These are phyloP conservation scores for Netelia inedita DNA, from an alignment of 2,888 invertebrate species.

Conservation along the genomic window DNA sequence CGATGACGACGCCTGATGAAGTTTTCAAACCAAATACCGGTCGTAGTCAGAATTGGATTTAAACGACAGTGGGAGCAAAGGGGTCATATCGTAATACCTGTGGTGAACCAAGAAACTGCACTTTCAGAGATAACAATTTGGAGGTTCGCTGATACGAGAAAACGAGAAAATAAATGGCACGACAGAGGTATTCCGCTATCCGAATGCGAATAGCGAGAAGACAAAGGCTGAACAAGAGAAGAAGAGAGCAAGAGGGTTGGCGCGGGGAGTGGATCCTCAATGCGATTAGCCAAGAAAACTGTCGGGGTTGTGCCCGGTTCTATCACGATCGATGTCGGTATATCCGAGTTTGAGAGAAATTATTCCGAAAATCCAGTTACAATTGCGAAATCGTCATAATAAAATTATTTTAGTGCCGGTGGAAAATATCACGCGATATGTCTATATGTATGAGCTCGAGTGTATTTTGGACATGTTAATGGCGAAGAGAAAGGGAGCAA, in stretches of 20 bases:
- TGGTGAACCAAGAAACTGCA: constrained; percentile 22
- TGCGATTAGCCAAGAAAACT: constrained; percentile 59
- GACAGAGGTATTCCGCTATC: neutral
- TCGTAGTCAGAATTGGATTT: constrained; percentile 40
- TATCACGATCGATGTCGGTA: neutral
- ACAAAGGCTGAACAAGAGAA: neutral
- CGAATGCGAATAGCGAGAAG: neutral
- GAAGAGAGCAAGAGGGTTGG: neutral
- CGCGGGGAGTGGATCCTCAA: neutral
- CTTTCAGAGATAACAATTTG: constrained; percentile 50
- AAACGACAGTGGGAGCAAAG: neutral
- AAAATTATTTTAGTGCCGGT: constrained; percentile 52
- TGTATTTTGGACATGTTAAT: constrained; percentile 37
- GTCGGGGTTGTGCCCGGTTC: constrained; percentile 2
- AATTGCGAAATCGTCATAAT: constrained; percentile 59
- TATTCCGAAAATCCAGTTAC: constrained; percentile 59
- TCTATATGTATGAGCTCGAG: neutral
- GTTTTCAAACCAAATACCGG: neutral
- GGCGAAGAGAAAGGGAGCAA: constrained; percentile 32
- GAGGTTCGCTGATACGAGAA: constrained; percentile 49
- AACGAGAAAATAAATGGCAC: constrained; percentile 33
- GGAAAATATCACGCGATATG: constrained; percentile 1
- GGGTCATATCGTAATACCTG: constrained; percentile 15
- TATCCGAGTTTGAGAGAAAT: constrained; percentile 32
- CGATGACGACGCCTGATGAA: constrained; percentile 10